Percentiles rank a stretch among this genome's conserved stretches.
Conservation (phyloP, 1,140 invertebrate species). For the Antheraea pernyi region DNA sequence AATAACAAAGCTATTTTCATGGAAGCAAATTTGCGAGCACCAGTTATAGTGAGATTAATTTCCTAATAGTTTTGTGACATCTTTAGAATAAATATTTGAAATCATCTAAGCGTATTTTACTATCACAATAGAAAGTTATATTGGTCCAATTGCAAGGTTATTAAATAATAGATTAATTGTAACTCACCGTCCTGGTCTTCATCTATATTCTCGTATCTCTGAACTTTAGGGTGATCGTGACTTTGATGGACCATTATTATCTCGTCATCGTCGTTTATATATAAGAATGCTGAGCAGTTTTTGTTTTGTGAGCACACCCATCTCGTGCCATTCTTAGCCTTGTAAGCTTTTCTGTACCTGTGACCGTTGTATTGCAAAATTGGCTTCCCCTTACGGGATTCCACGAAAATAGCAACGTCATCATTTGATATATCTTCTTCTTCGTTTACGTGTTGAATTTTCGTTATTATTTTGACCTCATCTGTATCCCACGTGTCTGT, state of each 20-base stretch:
- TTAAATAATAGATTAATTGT: background rate
- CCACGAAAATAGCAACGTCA: slow-evolving; percentile 39
- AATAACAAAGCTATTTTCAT: too few relatives aligned
- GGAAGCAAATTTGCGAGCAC: too few relatives aligned
- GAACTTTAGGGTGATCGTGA: slow-evolving; percentile 33
- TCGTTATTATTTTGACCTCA: background rate
- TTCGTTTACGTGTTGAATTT: slow-evolving; percentile 11
- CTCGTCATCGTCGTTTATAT: slow-evolving; percentile 48
- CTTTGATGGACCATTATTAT: slow-evolving; percentile 42
- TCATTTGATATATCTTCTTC: slow-evolving; percentile 25
- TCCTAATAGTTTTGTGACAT: too few relatives aligned
- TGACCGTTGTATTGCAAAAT: slow-evolving; percentile 51
- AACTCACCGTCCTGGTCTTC: slow-evolving; percentile 37
- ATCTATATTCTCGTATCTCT: slow-evolving; percentile 21
- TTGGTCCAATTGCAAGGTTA: background rate
- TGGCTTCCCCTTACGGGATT: slow-evolving; percentile 46
- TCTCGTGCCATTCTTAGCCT: slow-evolving; percentile 39
- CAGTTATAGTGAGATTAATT: too few relatives aligned
- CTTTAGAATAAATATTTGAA: too few relatives aligned
- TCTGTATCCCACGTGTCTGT: background rate
- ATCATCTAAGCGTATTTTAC: too few relatives aligned
- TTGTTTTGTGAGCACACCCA: slow-evolving; percentile 52
- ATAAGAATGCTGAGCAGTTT: slow-evolving; percentile 45
- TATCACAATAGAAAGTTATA: too few relatives aligned
- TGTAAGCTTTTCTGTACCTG: slow-evolving; percentile 48